A percentile compares a stretch with the other conserved stretches of the same genome.
Conservation (phyloP, 2,888 invertebrate genomes). For the Leptarthrus brevirostris region DNA sequence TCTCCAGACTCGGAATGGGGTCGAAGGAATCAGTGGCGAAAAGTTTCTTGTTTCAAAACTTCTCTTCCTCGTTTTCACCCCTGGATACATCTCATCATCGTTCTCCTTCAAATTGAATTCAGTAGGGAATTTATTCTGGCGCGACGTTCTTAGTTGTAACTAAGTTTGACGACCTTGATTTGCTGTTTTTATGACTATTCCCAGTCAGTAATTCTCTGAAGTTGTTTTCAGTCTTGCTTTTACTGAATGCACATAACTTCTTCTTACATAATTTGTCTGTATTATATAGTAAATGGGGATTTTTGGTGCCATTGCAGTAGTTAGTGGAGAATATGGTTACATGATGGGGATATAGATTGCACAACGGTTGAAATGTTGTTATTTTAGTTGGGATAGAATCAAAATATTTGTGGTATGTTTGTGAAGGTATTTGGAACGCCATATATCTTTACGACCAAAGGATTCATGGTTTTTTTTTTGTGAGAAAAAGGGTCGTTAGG, state of each 20-base stretch:
- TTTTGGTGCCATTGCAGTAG: too few species aligned
- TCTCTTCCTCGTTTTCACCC: not conserved
- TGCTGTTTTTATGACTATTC: not conserved
- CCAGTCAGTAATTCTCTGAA: constrained; percentile 11
- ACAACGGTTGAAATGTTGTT: too few species aligned
- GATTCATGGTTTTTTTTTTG: too few species aligned
- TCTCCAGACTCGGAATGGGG: not conserved
- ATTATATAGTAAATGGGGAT: too few species aligned
- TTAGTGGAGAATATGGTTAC: too few species aligned
- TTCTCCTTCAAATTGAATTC: not conserved
- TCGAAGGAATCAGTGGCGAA: not conserved
- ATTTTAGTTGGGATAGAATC: too few species aligned
- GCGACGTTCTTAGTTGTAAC: constrained; percentile 21
- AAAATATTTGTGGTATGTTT: too few species aligned
- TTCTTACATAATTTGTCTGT: not conserved
- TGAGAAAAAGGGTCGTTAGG: too few species aligned
- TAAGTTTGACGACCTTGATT: constrained; percentile 46
- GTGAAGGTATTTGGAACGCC: too few species aligned
- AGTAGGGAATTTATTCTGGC: constrained; percentile 36
- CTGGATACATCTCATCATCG: not conserved
- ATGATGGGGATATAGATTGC: too few species aligned
- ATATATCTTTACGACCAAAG: too few species aligned
- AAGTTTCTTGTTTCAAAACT: not conserved
- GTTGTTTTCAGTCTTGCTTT: constrained; percentile 17
- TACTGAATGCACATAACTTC: too few species aligned